phyloP scores from a whole-genome alignment of 2,113 vertebrate species.

The Mormyrus iriodes region DNA sequence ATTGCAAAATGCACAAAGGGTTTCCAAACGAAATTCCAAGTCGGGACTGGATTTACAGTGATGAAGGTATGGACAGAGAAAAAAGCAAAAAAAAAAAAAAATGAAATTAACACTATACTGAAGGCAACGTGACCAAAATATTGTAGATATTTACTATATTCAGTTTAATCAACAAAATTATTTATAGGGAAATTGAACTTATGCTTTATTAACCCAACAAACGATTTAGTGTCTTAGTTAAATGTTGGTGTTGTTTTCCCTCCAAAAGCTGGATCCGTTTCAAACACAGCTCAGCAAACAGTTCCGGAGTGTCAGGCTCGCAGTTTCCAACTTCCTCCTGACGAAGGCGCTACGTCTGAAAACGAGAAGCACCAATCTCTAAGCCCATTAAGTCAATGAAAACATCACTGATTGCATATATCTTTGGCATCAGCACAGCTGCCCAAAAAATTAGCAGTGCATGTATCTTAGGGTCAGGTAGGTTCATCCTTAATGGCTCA shows the following conservation, averaged over 20 bases:
- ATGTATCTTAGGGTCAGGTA: neutral
- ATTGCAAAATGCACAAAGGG: neutral
- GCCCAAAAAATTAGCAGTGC: neutral
- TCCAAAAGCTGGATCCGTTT: neutral
- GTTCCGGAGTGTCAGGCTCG: neutral
- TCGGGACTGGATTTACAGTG: neutral
- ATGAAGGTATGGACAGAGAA: neutral
- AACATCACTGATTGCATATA: neutral
- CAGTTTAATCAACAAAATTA: neutral
- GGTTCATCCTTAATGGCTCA: neutral
- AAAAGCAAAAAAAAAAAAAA: neutral
- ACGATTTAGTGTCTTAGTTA: neutral
- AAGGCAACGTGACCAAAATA: neutral
- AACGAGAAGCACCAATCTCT: neutral
- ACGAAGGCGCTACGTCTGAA: neutral
- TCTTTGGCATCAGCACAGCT: neutral
- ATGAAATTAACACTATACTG: neutral
- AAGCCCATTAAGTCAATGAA: neutral
- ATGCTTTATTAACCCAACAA: neutral
- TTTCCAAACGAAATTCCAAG: neutral
- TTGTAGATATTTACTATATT: neutral
- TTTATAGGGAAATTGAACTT: neutral
- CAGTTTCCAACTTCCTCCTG: slow-evolving; percentile 3
- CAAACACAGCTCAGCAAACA: neutral
- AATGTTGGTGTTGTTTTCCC: neutral